Conservation (phyloP, 2,113 vertebrate species). For the Sinocyclocheilus maitianheensis region DNA sequence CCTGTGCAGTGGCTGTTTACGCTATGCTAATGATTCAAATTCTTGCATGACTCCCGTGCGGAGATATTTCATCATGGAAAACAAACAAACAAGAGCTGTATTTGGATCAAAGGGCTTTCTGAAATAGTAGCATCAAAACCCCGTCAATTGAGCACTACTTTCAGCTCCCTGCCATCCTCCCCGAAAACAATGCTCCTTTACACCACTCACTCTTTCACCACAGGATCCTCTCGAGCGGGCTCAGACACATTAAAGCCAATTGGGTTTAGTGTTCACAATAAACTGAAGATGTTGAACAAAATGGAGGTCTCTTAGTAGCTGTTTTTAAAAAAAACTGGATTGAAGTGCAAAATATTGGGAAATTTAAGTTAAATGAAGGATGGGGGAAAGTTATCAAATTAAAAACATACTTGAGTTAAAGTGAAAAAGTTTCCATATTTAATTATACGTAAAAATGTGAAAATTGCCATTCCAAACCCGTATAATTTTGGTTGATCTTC, state of each 20-base stretch:
- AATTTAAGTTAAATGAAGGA: too few relatives aligned
- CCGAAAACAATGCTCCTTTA: not conserved
- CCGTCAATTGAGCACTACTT: not conserved
- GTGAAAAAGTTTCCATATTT: too few relatives aligned
- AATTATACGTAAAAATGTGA: too few relatives aligned
- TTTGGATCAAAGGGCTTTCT: conserved; percentile 74
- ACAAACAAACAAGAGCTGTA: conserved; percentile 67
- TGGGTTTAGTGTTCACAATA: conserved; percentile 1
- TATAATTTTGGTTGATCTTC: not conserved
- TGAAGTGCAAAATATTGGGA: not conserved
- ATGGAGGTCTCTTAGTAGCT: not conserved
- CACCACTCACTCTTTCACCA: not conserved
- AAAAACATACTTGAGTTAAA: too few relatives aligned
- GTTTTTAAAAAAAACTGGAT: not conserved
- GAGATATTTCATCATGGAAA: conserved; percentile 69
- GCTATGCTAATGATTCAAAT: conserved; percentile 67
- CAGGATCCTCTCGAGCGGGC: not conserved
- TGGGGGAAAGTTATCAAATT: too few relatives aligned
- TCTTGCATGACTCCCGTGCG: conserved; percentile 69
- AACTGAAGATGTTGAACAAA: not conserved
- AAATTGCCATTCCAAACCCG: too few relatives aligned
- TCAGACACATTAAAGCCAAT: conserved; percentile 21
- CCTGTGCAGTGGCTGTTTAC: not conserved
- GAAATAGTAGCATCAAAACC: conserved; percentile 73
- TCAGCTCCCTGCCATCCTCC: not conserved